Base-by-base conservation (phyloP, 2,888 invertebrate species). In the Troilus luridus region DNA sequence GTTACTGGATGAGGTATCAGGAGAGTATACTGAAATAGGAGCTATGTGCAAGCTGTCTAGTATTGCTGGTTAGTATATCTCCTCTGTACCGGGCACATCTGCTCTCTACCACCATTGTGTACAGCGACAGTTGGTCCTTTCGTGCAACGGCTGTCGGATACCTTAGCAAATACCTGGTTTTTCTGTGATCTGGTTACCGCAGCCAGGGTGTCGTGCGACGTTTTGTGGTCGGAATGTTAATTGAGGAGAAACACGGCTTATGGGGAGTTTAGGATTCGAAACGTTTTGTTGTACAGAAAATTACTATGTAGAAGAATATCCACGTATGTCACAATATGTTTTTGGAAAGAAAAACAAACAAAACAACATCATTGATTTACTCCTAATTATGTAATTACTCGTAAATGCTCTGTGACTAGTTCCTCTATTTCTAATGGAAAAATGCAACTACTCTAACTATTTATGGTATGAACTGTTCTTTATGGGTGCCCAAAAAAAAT, bases 11-110 rank as follows among this genome's bases (percentile, higher is more conserved):
- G 10, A 85, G 56, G 85, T n/a, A 11, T 56, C 85, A 85, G 85
- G 85, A 85, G 85, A 11, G 2, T 12, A 19, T 56, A n/a, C 58
- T 58, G 56, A 5, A 56, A 11, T 19, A 81, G 54, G 81, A 81
- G 81, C 81, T 81, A 41, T 56, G 10, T 8, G 10, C 21, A 54
- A 19, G 54, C 21, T 10, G 5, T 0, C 19, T 41, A 85, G 85
- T 58, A 21, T 54, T 85, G 85, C 85, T 56, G 85, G 85, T n/a
- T 85, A 85, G 85, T n/a, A 54, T 54, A 85, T 5, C 56, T 56
- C 14, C 21, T 56, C 56, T 21, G 12, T 58, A 14, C 21, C 11
- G 21, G 41, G 72, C 41, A 7, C 72, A 77, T 85, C 85, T 85
- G 85, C 12, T 85, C n/a, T 85, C n/a, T 56, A 14, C 54, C 12